Conservation (phyloP, 2,113 vertebrate species). For the Dasyurus viverrinus region DNA sequence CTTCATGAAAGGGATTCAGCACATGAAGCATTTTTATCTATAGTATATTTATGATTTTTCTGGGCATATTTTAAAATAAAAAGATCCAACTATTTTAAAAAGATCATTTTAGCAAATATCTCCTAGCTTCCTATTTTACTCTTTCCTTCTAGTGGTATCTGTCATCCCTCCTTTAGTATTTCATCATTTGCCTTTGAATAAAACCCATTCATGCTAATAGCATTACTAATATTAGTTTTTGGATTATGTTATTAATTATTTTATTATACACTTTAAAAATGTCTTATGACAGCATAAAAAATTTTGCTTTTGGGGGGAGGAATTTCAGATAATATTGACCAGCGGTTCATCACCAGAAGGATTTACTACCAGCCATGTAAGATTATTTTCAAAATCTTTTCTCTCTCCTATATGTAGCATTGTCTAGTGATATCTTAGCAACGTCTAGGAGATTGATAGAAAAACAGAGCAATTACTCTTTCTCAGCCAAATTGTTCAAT, state of each 20-base stretch:
- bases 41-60: not conserved
- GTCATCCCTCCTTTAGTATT: not conserved
- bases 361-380: not conserved
- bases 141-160: not conserved
- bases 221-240: not conserved
- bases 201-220: not conserved
- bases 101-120: not conserved
- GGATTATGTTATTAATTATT: not conserved
- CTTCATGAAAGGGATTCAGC: not conserved
- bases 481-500: not conserved
- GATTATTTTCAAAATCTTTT: not conserved
- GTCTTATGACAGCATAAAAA: not conserved
- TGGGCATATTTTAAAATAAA: not conserved
- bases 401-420: not conserved
- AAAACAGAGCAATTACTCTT: not conserved
- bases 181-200: not conserved
- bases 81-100: not conserved
- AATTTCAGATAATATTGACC: not conserved
- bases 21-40: not conserved
- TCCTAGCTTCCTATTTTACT: not conserved
- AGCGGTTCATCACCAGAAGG: not conserved
- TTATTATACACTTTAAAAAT: not conserved
- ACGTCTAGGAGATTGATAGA: not conserved
- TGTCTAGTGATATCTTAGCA: not conserved
- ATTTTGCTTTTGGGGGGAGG: not conserved